These are phyloP conservation scores for Chamaedrilus cognettii DNA, from an alignment of 2,888 invertebrate genomes.

Conservation along the genomic window DNA sequence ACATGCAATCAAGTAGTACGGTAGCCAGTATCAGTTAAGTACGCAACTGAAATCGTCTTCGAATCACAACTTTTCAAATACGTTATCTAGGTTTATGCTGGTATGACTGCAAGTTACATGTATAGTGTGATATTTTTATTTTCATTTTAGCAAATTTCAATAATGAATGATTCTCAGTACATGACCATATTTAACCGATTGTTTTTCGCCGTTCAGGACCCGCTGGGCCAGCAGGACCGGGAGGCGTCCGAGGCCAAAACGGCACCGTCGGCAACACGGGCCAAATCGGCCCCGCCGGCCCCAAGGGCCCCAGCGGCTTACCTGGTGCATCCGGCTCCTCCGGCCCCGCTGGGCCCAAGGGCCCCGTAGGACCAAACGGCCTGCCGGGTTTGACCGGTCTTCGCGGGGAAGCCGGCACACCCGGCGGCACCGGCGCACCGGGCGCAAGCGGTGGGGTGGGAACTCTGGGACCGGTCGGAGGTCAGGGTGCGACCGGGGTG, in stretches of 20 bases:
- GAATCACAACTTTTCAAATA: too few relatives aligned
- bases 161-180: too few relatives aligned
- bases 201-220: constrained; percentile 31
- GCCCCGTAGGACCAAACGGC: background rate
- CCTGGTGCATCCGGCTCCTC: constrained; percentile 16
- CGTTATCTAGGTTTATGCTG: too few relatives aligned
- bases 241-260: constrained; percentile 28
- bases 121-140: too few relatives aligned
- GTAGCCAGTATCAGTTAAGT: too few relatives aligned
- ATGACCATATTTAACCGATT: too few relatives aligned
- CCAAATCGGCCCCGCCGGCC: constrained; percentile 3
- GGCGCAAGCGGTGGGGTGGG: background rate
- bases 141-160: too few relatives aligned
- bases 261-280: constrained; percentile 14
- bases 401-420: constrained; percentile 11
- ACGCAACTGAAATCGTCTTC: too few relatives aligned
- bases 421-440: background rate
- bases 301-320: constrained; percentile 30
- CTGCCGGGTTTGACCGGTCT: constrained; percentile 15
- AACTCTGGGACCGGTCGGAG: background rate
- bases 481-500: background rate
- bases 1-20: too few relatives aligned
- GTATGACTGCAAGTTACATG: too few relatives aligned
- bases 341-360: constrained; percentile 15
- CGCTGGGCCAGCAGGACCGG: constrained; percentile 20